These are phyloP conservation scores for Diploptera punctata DNA, from an alignment of 2,888 invertebrate species.

Conservation along the genomic window DNA sequence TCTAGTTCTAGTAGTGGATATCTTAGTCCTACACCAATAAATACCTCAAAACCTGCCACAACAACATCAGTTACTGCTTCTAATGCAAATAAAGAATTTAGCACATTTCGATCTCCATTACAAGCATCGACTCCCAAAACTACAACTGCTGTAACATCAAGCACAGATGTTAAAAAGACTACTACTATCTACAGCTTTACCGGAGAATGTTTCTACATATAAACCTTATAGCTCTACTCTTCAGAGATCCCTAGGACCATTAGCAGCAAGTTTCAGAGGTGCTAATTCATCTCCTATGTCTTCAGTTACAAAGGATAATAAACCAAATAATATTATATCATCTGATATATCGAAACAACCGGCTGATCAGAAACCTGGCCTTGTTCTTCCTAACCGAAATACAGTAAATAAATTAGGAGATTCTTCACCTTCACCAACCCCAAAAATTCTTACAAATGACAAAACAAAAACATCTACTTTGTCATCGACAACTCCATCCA, in stretches of 20 bases:
- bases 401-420: conserved; percentile 32
- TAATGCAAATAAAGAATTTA: conserved; percentile 34
- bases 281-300: neutral
- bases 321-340: neutral
- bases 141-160: conserved; percentile 40
- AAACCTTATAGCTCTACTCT: conserved; percentile 52
- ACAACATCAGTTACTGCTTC: conserved; percentile 36
- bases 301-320: neutral
- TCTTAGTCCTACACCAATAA: conserved; percentile 69
- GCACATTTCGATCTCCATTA: conserved; percentile 36
- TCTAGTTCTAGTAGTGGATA: conserved; percentile 74
- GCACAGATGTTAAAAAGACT: conserved; percentile 47
- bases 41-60: conserved; percentile 37
- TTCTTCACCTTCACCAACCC: conserved; percentile 21
- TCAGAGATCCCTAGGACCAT: conserved; percentile 45
- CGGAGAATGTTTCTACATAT: conserved; percentile 43
- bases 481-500: conserved; percentile 25
- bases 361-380: neutral
- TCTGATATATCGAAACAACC: neutral
- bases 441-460: neutral
- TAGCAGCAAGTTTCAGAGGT: conserved; percentile 45
- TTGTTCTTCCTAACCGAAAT: conserved; percentile 22
- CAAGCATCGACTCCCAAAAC: conserved; percentile 36
- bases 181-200: conserved; percentile 46
- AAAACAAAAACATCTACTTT: neutral